A percentile compares a stretch with the other conserved stretches of the same genome.
Evolutionary conservation across 2,797 vertebrate species (phyloP).

Genomic region (Poeciliopsis presidionis): DNA sequence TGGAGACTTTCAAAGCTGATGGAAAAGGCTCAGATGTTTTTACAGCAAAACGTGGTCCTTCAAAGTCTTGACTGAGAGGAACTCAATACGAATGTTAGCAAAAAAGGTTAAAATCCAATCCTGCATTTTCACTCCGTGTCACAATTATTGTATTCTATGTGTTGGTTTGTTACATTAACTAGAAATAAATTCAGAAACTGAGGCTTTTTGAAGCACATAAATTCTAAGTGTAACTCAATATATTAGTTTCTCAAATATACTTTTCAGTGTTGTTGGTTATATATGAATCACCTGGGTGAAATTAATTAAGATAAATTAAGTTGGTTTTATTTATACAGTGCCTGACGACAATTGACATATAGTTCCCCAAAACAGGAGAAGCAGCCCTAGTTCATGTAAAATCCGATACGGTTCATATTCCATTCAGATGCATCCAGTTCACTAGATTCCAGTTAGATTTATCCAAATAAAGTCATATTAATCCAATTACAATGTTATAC

Average conservation of each 20-base stretch:
- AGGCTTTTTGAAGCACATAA: conserved; percentile 9
- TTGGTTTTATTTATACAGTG: neutral
- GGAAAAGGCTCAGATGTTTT: neutral
- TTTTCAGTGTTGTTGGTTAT: neutral
- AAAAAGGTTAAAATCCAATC: neutral
- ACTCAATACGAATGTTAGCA: neutral
- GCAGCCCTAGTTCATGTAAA: neutral
- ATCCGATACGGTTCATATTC: neutral
- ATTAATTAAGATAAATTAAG: neutral
- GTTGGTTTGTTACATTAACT: conserved; percentile 5
- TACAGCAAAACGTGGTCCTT: neutral
- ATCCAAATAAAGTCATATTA: neutral
- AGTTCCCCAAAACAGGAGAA: neutral
- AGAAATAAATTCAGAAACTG: conserved; percentile 38
- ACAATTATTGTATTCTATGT: neutral
- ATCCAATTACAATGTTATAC: neutral
- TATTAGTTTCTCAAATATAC: neutral
- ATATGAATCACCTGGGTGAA: neutral
- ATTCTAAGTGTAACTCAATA: conserved; percentile 2
- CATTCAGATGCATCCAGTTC: neutral
- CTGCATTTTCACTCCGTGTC: neutral
- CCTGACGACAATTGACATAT: neutral
- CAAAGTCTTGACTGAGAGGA: neutral
- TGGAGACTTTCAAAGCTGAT: neutral
- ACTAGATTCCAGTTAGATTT: neutral